phyloP scores from a whole-genome alignment of 2,797 vertebrate species.

The Premnoplex brunnescens region DNA sequence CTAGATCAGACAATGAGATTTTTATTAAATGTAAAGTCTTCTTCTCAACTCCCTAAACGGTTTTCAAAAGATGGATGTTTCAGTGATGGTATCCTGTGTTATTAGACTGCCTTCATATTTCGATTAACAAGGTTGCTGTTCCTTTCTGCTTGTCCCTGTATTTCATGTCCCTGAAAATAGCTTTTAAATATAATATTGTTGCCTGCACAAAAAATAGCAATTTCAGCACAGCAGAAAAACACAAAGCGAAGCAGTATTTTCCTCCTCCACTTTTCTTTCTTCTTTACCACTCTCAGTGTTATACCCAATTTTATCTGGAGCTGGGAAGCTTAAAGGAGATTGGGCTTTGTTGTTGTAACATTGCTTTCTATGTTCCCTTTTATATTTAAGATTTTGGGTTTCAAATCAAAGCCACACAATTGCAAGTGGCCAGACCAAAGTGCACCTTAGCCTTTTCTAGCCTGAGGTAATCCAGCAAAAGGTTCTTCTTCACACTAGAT shows the following conservation, averaged over 20 bases:
- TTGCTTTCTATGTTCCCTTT: neutral
- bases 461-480: neutral
- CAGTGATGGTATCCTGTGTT: neutral
- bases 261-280: constrained; percentile 6
- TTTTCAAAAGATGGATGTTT: constrained; percentile 19
- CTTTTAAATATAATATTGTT: neutral
- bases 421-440: constrained; percentile 28
- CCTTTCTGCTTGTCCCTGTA: constrained; percentile 14
- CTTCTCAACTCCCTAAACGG: neutral
- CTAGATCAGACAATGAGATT: constrained; percentile 11
- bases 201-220: neutral
- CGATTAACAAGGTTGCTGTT: neutral
- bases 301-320: neutral
- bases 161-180: neutral
- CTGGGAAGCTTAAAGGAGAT: neutral
- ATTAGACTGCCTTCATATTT: neutral
- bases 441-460: constrained; percentile 29
- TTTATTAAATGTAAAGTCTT: constrained; percentile 11
- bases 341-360: neutral
- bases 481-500: neutral
- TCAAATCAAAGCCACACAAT: constrained; percentile 60
- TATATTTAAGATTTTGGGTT: constrained; percentile 12
- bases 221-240: neutral
- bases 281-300: neutral
- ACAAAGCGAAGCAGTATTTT: neutral